Base-by-base conservation (phyloP, 2,797 vertebrate genomes). In the Danio kyathit region DNA sequence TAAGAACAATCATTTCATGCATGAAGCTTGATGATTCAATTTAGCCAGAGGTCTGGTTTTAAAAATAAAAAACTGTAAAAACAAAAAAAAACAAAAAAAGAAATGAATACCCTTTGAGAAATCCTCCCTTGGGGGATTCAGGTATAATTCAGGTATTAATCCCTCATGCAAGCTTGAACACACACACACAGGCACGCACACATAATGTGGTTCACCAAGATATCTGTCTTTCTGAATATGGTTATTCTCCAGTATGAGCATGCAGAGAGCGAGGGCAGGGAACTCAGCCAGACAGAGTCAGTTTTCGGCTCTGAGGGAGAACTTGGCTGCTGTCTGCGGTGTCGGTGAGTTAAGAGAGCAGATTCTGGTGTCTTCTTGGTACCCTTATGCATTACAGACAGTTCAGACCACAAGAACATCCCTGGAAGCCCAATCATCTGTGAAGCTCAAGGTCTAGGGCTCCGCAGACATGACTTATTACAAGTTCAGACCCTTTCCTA, bases 291-390 rank as follows among this genome's bases (percentile, higher is more conserved):
- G 76, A 73, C 66, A 81, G 83, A 86, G 75, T 86, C 86, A 76
- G 80, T 76, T 87, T 82, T 83, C 83, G 38, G n/a, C 82, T 79
- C 82, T 10, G 21, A 76, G 69, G 66, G 67, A 74, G 77, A 51
- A 74, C 78, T 77, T 83, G 81, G 77, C 81, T 76, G 81, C 67
- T 57, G 29, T 9, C 44, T 40, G 66, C 21, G 9, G 38, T 76
- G 81, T 85, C 83, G 81, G 83, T 64, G 73, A 81, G 74, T 85
- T 85, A 74, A 85, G 79, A 86, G 79, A 43, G 76, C 60, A 85
- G 79, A 87, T 83, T 81, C 74, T 49, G 46, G 43, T 75, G 69
- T 82, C 71, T 76, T 86, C 77, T 52, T 83, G 52, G 60, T 72
- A 60, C 65, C 77, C 77, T 79, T 83, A 78, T 19, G 10, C 74